Base-by-base conservation (phyloP, 1,140 invertebrate genomes). In the Drosophila bipectinata region DNA sequence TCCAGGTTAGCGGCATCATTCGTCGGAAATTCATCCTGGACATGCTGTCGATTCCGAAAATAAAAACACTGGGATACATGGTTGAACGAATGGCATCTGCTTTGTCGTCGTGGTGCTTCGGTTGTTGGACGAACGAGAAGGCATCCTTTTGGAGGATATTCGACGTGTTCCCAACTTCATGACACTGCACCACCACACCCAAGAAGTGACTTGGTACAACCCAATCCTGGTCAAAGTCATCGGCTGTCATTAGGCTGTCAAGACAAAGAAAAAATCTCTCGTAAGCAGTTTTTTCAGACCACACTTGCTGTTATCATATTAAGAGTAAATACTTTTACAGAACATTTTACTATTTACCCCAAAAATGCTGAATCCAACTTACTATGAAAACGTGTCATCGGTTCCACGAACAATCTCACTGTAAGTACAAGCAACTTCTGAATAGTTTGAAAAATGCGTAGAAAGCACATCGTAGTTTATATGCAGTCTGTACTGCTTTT, bases 391-490 rank as follows among this genome's bases (percentile, higher is more conserved):
- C 0, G 4, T 1, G 24, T 81, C 56, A 14, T 10, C 15, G 0
- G 5, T 0, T 41, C 59, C 71, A 5, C 44, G 15, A 21, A 1
- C 0, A 10, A 75, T 49, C 24, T 72, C 32, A 0, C 21, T 12
- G 21, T 60, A 76, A 0, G 8, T 32, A 12, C 79, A 83, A 0
- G 10, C 47, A 39, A 53, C 75, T 4, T 8, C 5, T 0, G 15
- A 28, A 24, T 18, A 53, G 34, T 52, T 63, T 0, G 60, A 0
- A 52, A 64, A 64, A 45, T 78, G 39, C 6, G 74, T 66, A 4
- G 75, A 7, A 47, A 92, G 83, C 1, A 92, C 51, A 0, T n/a
- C 67, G 44, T 26, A 88, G 61, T 66, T 76, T 8, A 66, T 73
- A 53, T 59, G 69, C 82, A 59, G 78, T 75, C 52, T 91, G 83